Evolutionary conservation across 2,797 vertebrate genomes (phyloP).

Genomic region (Rachycentron canadum): DNA sequence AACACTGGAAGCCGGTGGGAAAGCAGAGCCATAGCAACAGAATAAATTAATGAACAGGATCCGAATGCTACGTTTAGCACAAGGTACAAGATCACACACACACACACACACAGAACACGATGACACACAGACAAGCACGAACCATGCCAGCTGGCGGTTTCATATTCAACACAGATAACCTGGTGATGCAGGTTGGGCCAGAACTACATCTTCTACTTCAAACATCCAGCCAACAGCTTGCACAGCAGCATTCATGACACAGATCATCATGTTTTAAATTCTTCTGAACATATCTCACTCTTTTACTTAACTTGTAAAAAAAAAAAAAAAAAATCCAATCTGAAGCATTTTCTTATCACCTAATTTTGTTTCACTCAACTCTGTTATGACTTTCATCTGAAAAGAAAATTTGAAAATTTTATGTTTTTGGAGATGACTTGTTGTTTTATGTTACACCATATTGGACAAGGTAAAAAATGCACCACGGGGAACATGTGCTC

Average conservation of each 20-base stretch:
- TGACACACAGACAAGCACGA: conserved; percentile 30
- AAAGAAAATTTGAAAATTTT: too few species aligned
- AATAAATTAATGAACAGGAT: conserved; percentile 86
- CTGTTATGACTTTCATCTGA: neutral
- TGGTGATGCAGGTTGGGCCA: conserved; percentile 50
- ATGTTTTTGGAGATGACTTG: neutral
- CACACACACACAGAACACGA: conserved; percentile 32
- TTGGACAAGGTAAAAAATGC: neutral
- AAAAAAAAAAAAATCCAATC: neutral
- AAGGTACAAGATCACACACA: conserved; percentile 45
- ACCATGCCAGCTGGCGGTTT: conserved; percentile 69
- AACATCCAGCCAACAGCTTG: conserved; percentile 26
- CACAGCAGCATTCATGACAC: neutral
- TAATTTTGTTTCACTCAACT: neutral
- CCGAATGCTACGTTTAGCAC: conserved; percentile 76
- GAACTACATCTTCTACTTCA: conserved; percentile 30
- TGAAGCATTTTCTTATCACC: neutral
- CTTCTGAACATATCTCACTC: neutral
- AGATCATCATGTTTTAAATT: neutral
- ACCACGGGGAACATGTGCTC: conserved; percentile 13
- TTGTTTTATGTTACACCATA: neutral
- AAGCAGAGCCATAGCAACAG: conserved; percentile 80
- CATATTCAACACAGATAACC: conserved; percentile 74
- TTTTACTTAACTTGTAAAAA: conserved; percentile 5
- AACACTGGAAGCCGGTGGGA: conserved; percentile 78